Base-by-base conservation (phyloP, 2,888 invertebrate species). In the Camptogramma bilineatum region DNA sequence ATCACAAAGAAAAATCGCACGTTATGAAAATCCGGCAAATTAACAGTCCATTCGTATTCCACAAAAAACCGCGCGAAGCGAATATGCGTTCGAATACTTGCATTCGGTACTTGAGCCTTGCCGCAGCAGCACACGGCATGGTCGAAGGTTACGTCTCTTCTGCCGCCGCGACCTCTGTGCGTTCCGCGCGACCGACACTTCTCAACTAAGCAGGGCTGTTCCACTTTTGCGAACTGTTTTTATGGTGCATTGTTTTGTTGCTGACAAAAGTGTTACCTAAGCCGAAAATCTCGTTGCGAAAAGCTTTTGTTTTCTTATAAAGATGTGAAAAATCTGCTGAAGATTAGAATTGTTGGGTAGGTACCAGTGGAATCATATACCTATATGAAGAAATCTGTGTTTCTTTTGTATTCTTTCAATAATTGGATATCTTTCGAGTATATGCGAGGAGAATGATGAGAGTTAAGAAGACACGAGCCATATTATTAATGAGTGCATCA, bases 51-150 rank as follows among this genome's bases (percentile, higher is more conserved):
- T 44, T 31, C 16, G 10, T 24, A 31, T 56, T 47, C 21, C 7
- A 53, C 17, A 44, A 56, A 34, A 21, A 52, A 24, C 17, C 51
- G 44, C 48, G 44, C 47, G 42, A 50, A 44, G 52, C 51, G 54
- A 58, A 66, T 31, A 50, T 60, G 50, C 16, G 46, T 60, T 60
- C 60, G 67, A 79, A 89, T 92, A 92, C 92, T 93, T 91, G 91
- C 93, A 93, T 83, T 83, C 88, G 82, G 77, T 84, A 82, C 73
- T 87, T 90, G 73, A 92, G 77, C 57, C 87, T 82, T 71, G 78
- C 76, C 52, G 86, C 83, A 66, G 87, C 84, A 61, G 85, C 83
- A 80, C 93, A 93, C 83, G 90, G 92, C 92, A 93, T 93, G 84
- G 79, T 79, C 79, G 84, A 79, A 80, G 81, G 83, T 84, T 82